Evolutionary conservation across 2,797 vertebrate species (phyloP).

Genomic region (Mycteria americana): DNA sequence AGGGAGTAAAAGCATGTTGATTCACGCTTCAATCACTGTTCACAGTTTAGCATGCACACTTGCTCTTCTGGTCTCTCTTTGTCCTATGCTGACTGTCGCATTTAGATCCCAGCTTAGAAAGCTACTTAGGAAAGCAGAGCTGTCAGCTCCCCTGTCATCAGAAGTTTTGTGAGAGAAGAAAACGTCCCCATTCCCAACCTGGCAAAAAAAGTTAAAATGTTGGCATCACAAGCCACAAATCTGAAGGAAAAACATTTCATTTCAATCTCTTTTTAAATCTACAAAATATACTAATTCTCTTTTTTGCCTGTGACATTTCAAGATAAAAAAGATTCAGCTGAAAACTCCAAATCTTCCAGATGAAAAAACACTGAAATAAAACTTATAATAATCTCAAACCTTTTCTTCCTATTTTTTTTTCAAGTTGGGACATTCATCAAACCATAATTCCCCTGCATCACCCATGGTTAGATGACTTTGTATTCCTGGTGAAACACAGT

Average conservation of each 20-base stretch:
- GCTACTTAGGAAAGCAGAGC: background rate
- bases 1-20: background rate
- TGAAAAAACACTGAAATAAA: background rate
- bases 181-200: background rate
- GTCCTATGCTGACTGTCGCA: background rate
- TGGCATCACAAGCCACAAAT: background rate
- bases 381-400: background rate
- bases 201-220: background rate
- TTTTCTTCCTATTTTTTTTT: background rate
- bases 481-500: background rate
- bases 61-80: background rate
- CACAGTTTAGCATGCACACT: background rate
- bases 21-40: background rate
- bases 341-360: background rate
- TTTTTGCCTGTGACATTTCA: background rate
- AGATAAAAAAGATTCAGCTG: background rate
- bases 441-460: background rate
- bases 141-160: background rate
- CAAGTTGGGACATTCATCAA: background rate
- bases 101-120: background rate
- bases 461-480: background rate
- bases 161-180: background rate
- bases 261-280: background rate
- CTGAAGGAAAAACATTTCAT: background rate
- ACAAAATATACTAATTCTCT: background rate